phyloP scores from a whole-genome alignment of 2,888 invertebrate genomes.

The Agriopis marginaria region DNA sequence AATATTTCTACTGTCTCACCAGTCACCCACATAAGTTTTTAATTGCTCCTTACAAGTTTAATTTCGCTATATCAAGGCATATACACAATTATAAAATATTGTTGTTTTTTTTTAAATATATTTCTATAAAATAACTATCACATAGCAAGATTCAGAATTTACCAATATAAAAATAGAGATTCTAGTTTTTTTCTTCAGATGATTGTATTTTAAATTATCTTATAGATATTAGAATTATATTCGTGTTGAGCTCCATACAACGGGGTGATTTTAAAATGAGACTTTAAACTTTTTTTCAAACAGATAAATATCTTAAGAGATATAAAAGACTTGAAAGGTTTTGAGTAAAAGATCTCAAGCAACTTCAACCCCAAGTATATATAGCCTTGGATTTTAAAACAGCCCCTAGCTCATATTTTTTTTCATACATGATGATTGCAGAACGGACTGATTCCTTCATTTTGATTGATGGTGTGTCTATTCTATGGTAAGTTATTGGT shows the following conservation, averaged over 20 bases:
- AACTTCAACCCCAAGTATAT: not conserved
- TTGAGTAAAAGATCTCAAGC: not conserved
- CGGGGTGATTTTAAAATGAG: not conserved
- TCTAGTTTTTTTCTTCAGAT: not conserved
- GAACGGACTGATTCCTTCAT: no score
- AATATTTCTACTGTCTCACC: no score
- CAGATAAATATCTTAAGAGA: not conserved
- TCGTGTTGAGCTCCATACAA: not conserved
- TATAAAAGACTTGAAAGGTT: not conserved
- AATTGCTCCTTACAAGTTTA: not conserved
- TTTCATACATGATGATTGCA: no score
- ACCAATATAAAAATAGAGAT: slow-evolving; percentile 24
- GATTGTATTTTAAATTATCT: not conserved
- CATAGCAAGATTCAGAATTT: slow-evolving; percentile 7
- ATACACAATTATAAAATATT: slow-evolving; percentile 1
- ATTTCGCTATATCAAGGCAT: not conserved
- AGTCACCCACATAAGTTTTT: not conserved
- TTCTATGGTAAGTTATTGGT: no score
- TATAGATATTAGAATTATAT: not conserved
- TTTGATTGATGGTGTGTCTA: no score
- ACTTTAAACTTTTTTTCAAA: not conserved
- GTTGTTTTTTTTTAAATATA: not conserved
- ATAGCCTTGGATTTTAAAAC: not conserved
- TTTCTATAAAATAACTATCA: slow-evolving; percentile 8
- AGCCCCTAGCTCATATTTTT: not conserved